Base-by-base conservation (phyloP, 2,888 invertebrate genomes). In the Noctua pronuba region DNA sequence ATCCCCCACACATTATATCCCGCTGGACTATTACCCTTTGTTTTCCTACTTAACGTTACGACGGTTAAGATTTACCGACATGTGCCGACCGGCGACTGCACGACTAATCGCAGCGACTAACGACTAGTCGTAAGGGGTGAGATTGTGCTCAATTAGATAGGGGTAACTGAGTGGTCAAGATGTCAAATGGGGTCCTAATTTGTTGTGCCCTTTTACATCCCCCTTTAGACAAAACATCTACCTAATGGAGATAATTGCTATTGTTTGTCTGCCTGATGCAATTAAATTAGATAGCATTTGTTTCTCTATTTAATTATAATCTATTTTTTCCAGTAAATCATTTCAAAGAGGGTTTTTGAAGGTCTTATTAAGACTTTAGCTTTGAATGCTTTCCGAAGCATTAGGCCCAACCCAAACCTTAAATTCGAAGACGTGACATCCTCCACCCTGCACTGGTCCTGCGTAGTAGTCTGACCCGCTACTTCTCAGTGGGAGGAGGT, bases 21-120 rank as follows among this genome's bases (percentile, higher is more conserved):
- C 68, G 41, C 73, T 66, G 58, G 77, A 73, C 75, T 72, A 70
- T 66, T 74, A 69, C 82, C 83, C 85, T 79, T 88, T 88, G 89
- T 88, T 88, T 87, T 86, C 77, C 85, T 85, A 86, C 85, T 88
- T 85, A 77, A 78, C 81, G 79, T 82, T 79, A 79, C 77, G 66
- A 69, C 78, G 41, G 73, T 24, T 35, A 75, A 89, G 88, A 88
- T 89, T 88, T 88, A 88, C 89, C 73, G 82, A 55, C 64, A 74
- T 35, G 38, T 13, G 28, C 71, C 68, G 38, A 52, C 64, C 69
- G 65, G 55, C 65, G 69, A 64, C 69, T 75, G 38, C 65, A 69
- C 75, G 77, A 78, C 83, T 88, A 88, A 83, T 88, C 75, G 81
- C 68, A 55, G 62, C 81, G 75, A 84, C 85, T 78, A 87, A 87